A percentile compares a stretch with the other conserved stretches of the same genome.
Evolutionary conservation across 2,797 vertebrate genomes (phyloP).

Genomic region (Melanotaenia maccullochi): DNA sequence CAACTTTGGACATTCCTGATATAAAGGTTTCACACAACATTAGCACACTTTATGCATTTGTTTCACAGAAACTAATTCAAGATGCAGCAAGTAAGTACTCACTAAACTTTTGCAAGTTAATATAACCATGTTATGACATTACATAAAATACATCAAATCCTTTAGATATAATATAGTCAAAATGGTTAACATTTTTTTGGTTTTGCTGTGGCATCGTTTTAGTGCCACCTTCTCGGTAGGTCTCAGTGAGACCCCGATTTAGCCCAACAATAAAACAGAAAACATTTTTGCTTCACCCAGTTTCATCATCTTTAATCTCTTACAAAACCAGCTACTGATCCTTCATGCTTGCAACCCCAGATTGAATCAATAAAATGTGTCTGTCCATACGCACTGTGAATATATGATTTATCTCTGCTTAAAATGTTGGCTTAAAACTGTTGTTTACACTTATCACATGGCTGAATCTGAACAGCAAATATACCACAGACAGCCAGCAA

Average conservation of each 20-base stretch:
- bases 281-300: not conserved
- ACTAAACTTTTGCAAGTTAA: not conserved
- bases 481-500: slow-evolving; percentile 4
- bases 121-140: not conserved
- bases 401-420: not conserved
- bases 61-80: not conserved
- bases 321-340: not conserved
- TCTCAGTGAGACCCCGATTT: not conserved
- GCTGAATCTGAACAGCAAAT: not conserved
- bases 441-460: slow-evolving; percentile 5
- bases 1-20: too few species aligned
- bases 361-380: not conserved
- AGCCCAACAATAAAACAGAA: not conserved
- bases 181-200: not conserved
- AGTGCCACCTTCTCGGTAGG: not conserved
- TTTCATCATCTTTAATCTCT: not conserved
- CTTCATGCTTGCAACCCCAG: not conserved
- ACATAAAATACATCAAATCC: not conserved
- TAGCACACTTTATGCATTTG: not conserved
- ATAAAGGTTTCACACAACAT: too few species aligned
- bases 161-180: too few species aligned
- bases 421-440: not conserved
- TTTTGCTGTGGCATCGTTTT: too few species aligned
- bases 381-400: not conserved
- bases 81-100: not conserved